Evolutionary conservation across 2,888 invertebrate genomes (phyloP).

Genomic region (Agapostemon virescens): DNA sequence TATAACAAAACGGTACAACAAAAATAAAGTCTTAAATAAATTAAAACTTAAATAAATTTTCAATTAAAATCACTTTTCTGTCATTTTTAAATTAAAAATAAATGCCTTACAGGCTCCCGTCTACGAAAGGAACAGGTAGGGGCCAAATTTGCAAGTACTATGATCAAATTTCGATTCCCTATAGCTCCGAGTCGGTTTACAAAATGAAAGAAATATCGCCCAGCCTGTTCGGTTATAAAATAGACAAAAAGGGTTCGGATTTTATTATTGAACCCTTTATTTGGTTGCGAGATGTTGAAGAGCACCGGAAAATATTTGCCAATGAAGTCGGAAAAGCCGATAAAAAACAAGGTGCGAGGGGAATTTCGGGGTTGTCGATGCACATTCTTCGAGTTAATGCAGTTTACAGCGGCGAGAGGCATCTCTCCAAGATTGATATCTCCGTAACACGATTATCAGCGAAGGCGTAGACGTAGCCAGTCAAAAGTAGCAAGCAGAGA

Average conservation of each 20-base stretch:
- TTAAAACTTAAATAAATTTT: too few relatives aligned
- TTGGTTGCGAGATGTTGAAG: not conserved
- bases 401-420: slow-evolving; percentile 54
- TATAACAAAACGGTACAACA: too few relatives aligned
- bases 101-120: not conserved
- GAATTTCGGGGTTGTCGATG: slow-evolving; percentile 11
- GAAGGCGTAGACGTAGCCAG: slow-evolving; percentile 74
- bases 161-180: too few relatives aligned
- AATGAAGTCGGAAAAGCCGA: not conserved
- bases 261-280: not conserved
- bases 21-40: too few relatives aligned
- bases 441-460: slow-evolving; percentile 72
- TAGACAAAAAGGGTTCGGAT: not conserved
- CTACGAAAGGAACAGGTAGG: not conserved
- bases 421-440: slow-evolving; percentile 70
- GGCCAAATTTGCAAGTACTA: too few relatives aligned
- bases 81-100: not conserved
- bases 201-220: too few relatives aligned
- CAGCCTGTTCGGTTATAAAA: too few relatives aligned
- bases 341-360: not conserved
- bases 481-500: slow-evolving; percentile 73
- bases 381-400: slow-evolving; percentile 57
- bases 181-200: too few relatives aligned
- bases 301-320: not conserved
- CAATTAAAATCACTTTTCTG: too few relatives aligned